These are phyloP conservation scores for Celastrina argiolus DNA, from an alignment of 2,888 invertebrate species.

Conservation along the genomic window DNA sequence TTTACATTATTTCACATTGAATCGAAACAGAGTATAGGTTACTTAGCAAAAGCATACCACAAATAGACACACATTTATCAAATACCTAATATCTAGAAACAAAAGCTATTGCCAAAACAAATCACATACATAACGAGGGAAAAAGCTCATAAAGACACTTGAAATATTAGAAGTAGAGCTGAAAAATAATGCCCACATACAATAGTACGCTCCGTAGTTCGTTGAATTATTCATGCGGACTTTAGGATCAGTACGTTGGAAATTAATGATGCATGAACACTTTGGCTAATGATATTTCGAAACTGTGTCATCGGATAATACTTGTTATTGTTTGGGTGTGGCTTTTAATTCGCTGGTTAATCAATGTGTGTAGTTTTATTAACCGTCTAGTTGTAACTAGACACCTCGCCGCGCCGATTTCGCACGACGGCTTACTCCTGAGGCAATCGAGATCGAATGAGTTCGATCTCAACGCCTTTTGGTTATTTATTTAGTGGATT, in stretches of 20 bases:
- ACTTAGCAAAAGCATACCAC: no score
- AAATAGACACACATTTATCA: no score
- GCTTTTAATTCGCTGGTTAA: neutral
- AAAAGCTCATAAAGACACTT: neutral
- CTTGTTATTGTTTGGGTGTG: neutral
- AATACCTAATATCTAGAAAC: neutral
- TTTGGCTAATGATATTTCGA: slow-evolving; percentile 18
- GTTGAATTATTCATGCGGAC: slow-evolving; percentile 19
- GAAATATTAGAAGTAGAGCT: slow-evolving; percentile 5
- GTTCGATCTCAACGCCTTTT: no score
- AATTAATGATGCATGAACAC: slow-evolving; percentile 22
- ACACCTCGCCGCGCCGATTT: no score
- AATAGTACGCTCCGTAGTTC: slow-evolving; percentile 5
- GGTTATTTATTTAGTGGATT: no score
- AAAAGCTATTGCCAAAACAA: neutral
- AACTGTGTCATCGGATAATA: slow-evolving; percentile 17
- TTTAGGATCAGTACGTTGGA: slow-evolving; percentile 20
- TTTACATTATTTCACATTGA: no score
- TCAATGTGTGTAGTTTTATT: neutral
- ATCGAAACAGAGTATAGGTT: no score
- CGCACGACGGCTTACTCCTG: no score
- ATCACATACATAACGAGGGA: neutral
- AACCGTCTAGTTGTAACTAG: neutral
- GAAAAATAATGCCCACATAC: neutral
- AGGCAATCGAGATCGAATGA: no score